Conservation (phyloP, 2,888 invertebrate genomes). For the Koerneria pararmatus region DNA sequence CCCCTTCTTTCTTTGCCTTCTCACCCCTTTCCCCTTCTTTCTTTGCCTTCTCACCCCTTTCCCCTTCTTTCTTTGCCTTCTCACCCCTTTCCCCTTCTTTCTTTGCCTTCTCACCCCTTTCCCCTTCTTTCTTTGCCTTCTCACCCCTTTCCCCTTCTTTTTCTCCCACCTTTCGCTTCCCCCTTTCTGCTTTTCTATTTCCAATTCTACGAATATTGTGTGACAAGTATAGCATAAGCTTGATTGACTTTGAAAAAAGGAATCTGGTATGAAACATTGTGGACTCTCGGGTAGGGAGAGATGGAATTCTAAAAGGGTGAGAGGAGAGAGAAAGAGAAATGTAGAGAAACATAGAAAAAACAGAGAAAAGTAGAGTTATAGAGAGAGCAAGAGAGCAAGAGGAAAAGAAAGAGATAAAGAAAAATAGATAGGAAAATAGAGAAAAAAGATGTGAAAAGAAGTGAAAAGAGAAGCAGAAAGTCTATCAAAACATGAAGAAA, state of each 20-base stretch:
- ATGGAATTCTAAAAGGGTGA: not conserved
- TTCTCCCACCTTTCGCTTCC: too few species aligned
- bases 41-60: not conserved
- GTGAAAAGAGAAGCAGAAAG: not conserved
- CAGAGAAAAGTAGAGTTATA: not conserved
- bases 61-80: not conserved
- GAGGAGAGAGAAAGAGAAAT: not conserved
- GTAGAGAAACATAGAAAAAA: not conserved
- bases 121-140: not conserved
- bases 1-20: not conserved
- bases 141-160: not conserved
- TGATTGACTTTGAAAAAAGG: not conserved
- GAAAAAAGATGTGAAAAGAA: not conserved
- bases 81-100: slow-evolving; percentile 1
- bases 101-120: not conserved
- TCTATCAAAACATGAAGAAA: not conserved
- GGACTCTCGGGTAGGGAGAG: not conserved
- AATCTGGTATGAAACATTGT: too few species aligned
- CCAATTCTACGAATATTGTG: too few species aligned
- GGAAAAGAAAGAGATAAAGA: not conserved
- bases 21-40: not conserved
- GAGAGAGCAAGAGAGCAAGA: not conserved
- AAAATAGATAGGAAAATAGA: not conserved
- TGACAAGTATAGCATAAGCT: too few species aligned
- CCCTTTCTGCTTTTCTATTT: too few species aligned